Conservation (phyloP, 2,888 invertebrate genomes). For the Argyresthia albistria region DNA sequence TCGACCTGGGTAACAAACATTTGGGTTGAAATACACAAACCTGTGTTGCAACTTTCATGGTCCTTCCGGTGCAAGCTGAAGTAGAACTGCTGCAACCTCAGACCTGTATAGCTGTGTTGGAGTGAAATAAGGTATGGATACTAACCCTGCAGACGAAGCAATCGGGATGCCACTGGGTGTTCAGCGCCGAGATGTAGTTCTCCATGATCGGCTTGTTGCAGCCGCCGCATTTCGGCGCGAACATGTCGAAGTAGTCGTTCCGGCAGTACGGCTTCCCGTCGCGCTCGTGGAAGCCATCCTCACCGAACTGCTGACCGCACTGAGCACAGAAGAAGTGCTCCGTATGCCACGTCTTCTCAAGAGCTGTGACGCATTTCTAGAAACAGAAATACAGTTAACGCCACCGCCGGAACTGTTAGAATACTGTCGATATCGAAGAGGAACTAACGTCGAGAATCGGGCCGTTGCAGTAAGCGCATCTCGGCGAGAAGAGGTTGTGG, state of each 20-base stretch:
- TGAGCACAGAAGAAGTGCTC: conserved; percentile 99
- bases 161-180: conserved; percentile 98
- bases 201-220: conserved; percentile 97
- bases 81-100: conserved; percentile 5
- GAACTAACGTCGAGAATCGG: conserved; percentile 96
- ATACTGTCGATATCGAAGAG: neutral
- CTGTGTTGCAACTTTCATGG: no score
- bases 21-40: no score
- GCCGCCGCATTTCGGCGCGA: conserved; percentile 97
- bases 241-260: conserved; percentile 97
- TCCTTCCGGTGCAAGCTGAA: neutral
- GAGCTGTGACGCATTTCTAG: conserved; percentile 98
- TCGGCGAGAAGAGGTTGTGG: conserved; percentile 97
- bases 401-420: neutral
- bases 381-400: conserved; percentile 28
- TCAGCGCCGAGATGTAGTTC: conserved; percentile 97
- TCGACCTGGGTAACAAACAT: conserved; percentile 36
- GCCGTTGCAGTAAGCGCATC: conserved; percentile 98
- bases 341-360: conserved; percentile 98
- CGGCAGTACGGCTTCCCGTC: conserved; percentile 97
- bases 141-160: conserved; percentile 99
- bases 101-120: neutral
- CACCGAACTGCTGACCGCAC: conserved; percentile 97
- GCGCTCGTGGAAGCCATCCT: conserved; percentile 97
- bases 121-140: conserved; percentile 19